Evolutionary conservation across 2,797 vertebrate genomes (phyloP), one percentile per base, ranked within the genome.

Genomic region (Oreochromis mossambicus): DNA sequence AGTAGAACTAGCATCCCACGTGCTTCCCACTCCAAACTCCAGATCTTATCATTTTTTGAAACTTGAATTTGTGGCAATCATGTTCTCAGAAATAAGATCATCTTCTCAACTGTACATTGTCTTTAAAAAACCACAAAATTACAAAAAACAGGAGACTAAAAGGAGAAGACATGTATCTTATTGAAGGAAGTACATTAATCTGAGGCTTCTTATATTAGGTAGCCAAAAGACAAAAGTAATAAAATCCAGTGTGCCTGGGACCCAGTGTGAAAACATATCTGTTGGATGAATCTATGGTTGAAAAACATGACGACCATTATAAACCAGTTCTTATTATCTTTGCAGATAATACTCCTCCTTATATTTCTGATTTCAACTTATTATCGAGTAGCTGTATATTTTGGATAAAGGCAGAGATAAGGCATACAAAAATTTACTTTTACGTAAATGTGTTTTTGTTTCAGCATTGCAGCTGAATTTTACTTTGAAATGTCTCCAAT

Each of bases 1-100:
- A 88, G 84, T 86, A 70, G 46, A 83, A 79, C 46, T 50, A 24
- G 21, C 81, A 48, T 10, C 58, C 41, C 84, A 75, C 56, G 87
- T 85, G 70, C 38, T 87, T 83, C 63, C 87, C 46, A 82, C 77
- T 75, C 56, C 77, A 50, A 73, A 73, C 41, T 48, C 73, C 79
- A 32, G 82, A 82, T 48, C 50, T 52, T 52, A 83, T 91, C 41
- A 84, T 81, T 85, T 91, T 87, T 41, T 75, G 91, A 87, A 61
- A 78, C 81, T 36, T 77, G 80, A 89, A 82, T 82, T 83, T 79
- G 85, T n/a, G 56, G 78, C 52, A 55, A 48, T 68, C 48, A 14
- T 55, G 55, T 83, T 55, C 58, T 84, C 41, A 17, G 29, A 82
- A 81, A 79, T 13, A 34, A 32, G 24, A 68, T 26, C 2, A 56